Conservation (phyloP, 2,113 vertebrate genomes). For the Jaculus jaculus region DNA sequence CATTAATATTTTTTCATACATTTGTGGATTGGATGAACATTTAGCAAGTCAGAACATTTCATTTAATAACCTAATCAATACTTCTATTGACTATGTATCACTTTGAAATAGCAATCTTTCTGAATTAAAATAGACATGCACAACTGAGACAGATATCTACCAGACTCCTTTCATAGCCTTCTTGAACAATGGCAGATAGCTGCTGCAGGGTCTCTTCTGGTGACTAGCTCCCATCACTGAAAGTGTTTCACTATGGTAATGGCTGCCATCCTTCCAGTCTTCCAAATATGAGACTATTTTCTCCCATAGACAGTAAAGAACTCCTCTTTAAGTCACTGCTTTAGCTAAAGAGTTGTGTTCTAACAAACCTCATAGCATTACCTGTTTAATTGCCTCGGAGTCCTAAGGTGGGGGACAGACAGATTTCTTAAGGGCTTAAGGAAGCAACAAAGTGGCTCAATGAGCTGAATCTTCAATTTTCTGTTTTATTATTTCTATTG, state of each 20-base stretch:
- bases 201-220: no score
- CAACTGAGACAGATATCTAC: not conserved
- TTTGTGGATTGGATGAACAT: not conserved
- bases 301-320: not conserved
- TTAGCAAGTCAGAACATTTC: not conserved
- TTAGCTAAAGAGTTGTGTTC: not conserved
- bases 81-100: not conserved
- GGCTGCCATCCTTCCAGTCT: not conserved
- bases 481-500: not conserved
- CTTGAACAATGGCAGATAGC: not conserved
- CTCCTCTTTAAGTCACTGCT: not conserved
- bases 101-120: not conserved
- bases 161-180: not conserved
- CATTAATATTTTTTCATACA: not conserved
- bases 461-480: not conserved
- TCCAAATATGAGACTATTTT: not conserved
- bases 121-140: not conserved
- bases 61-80: not conserved
- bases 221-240: not conserved
- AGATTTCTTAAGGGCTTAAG: not conserved
- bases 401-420: fast-evolving
- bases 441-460: not conserved
- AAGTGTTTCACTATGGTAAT: not conserved
- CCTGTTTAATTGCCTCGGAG: not conserved
- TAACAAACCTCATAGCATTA: not conserved